These are phyloP conservation scores for Chloropsis hardwickii DNA, from an alignment of 2,113 vertebrate species.

Conservation along the genomic window DNA sequence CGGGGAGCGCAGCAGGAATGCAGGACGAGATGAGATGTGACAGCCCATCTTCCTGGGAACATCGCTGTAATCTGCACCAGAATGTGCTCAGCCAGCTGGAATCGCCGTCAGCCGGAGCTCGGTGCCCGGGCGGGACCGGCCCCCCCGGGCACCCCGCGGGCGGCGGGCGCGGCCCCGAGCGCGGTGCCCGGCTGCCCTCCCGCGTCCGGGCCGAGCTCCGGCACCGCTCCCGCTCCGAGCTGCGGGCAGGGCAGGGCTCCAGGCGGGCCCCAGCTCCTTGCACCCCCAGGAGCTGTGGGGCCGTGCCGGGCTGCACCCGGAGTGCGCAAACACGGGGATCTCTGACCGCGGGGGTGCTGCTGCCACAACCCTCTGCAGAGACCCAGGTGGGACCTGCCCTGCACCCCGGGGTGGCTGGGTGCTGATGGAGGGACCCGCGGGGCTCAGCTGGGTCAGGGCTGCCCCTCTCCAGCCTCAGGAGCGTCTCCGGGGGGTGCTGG, in stretches of 20 bases:
- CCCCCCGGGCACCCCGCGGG: fast-evolving
- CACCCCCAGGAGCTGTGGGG: fast-evolving
- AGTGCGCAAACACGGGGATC: fast-evolving
- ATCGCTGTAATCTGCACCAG: not conserved
- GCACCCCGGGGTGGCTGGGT: fast-evolving
- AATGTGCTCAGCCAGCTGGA: constrained; percentile 14
- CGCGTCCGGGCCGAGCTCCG: not conserved
- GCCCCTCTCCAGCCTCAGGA: fast-evolving
- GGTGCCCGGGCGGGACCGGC: not conserved
- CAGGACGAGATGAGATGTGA: not conserved
- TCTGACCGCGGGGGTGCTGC: fast-evolving
- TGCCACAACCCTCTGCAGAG: not conserved
- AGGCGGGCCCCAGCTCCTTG: fast-evolving
- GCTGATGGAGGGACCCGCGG: not conserved
- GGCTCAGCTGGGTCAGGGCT: not conserved
- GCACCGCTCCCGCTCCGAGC: fast-evolving
- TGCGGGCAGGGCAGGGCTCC: not conserved
- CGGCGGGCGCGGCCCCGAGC: not conserved
- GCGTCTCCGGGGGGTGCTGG: not conserved
- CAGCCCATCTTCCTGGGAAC: constrained; percentile 22
- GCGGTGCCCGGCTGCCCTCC: not conserved
- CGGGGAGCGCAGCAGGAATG: not conserved
- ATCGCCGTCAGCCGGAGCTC: not conserved
- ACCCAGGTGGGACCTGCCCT: fast-evolving
- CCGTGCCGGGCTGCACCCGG: not conserved